Evolutionary conservation across 2,888 invertebrate species (phyloP).

Genomic region (Lasius platythorax): DNA sequence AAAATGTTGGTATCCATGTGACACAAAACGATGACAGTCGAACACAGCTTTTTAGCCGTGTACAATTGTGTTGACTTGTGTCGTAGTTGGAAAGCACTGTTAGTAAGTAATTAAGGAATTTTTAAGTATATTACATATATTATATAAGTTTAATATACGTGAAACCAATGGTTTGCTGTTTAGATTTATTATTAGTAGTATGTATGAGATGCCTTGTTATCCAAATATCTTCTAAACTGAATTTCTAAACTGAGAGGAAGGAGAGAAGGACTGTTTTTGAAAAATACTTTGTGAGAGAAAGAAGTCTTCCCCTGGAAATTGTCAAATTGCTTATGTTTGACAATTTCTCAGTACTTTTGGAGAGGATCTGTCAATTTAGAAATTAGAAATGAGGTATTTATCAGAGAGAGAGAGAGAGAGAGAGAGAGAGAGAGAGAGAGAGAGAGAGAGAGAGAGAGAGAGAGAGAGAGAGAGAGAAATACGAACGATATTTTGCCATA

Average conservation of each 20-base stretch:
- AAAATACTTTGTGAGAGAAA: conserved; percentile 10
- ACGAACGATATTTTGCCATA: conserved; percentile 27
- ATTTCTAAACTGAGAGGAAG: conserved; percentile 85
- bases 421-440: too few relatives aligned
- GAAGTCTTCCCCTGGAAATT: conserved; percentile 35
- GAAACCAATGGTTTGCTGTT: not conserved
- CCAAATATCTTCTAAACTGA: conserved; percentile 63
- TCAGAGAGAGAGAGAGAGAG: not conserved
- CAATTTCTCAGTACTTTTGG: conserved; percentile 29
- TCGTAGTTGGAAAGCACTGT: too few relatives aligned
- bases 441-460: too few relatives aligned
- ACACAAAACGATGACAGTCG: too few relatives aligned
- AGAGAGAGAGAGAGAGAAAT: not conserved
- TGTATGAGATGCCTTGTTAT: conserved; percentile 73
- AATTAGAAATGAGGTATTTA: not conserved
- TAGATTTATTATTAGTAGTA: conserved; percentile 3
- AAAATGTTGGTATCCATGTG: too few relatives aligned
- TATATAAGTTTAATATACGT: not conserved
- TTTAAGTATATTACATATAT: not conserved
- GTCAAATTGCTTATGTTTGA: conserved; percentile 36
- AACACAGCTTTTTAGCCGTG: too few relatives aligned
- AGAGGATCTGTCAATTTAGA: not conserved
- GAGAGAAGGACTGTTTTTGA: conserved; percentile 80
- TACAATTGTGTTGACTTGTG: too few relatives aligned
- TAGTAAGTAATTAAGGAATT: conserved; percentile 3